A percentile compares a stretch with the other conserved stretches of the same genome.
Evolutionary conservation across 2,888 invertebrate genomes (phyloP).

Genomic region (Yponomeuta malinellus): DNA sequence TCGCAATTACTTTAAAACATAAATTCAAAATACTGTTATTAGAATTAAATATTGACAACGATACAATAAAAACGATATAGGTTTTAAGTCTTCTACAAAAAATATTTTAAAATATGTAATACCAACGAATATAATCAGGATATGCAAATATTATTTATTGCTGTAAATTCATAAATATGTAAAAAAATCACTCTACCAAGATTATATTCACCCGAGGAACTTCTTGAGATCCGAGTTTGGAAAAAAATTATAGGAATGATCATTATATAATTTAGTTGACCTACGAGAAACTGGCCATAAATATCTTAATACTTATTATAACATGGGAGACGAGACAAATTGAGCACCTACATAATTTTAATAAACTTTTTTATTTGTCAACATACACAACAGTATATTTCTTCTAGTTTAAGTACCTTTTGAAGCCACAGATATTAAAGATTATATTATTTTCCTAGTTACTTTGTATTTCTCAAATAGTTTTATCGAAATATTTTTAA

Average conservation of each 20-base stretch:
- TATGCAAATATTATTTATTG: neutral
- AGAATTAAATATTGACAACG: neutral
- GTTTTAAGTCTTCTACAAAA: neutral
- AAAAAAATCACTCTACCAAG: neutral
- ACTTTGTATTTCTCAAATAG: no score
- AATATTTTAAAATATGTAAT: neutral
- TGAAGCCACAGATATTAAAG: neutral
- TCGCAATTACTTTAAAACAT: neutral
- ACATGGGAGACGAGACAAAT: neutral
- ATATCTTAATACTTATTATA: neutral
- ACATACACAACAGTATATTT: neutral
- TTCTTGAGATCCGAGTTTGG: neutral
- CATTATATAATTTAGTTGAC: neutral
- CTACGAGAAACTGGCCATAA: neutral
- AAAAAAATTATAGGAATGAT: neutral
- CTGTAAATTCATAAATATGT: neutral
- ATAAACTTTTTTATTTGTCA: neutral
- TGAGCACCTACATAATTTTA: neutral
- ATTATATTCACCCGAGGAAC: neutral
- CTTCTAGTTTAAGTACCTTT: neutral
- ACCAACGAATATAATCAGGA: neutral
- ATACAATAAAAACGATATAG: neutral
- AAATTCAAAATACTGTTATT: neutral
- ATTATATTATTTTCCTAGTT: neutral
- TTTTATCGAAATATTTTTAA: no score